Evolutionary conservation across 2,113 vertebrate genomes (phyloP).

Genomic region (Ahaetulla prasina): DNA sequence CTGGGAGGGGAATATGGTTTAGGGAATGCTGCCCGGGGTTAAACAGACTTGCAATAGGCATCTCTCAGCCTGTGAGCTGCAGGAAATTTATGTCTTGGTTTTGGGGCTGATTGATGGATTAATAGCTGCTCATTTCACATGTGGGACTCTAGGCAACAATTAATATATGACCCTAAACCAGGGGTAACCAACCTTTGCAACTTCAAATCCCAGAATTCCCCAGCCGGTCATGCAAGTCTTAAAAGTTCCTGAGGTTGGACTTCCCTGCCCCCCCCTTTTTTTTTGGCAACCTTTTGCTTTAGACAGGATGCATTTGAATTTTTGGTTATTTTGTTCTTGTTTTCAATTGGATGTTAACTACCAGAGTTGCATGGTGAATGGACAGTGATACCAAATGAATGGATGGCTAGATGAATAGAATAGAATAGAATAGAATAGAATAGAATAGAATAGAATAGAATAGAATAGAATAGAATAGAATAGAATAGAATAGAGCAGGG

Average conservation of each 20-base stretch:
- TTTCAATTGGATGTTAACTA: neutral
- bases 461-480: no score
- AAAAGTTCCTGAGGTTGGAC: neutral
- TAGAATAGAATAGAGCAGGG: no score
- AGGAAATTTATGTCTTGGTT: neutral
- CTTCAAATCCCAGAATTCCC: neutral
- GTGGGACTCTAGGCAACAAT: neutral
- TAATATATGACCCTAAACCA: neutral
- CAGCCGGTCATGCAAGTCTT: neutral
- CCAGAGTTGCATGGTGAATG: neutral
- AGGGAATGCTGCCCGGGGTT: neutral
- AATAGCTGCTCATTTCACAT: neutral
- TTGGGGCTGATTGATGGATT: neutral
- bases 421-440: no score
- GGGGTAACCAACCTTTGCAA: neutral
- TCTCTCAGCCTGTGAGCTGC: neutral
- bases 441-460: no score
- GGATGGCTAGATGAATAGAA: neutral
- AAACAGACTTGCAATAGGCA: neutral
- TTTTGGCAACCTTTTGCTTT: neutral
- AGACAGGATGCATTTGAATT: neutral
- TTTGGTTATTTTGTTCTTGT: neutral
- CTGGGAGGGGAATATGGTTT: neutral
- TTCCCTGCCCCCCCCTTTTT: neutral
- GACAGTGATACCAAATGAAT: neutral